Evolutionary conservation across 2,797 vertebrate genomes (phyloP).

Genomic region (Sphaeramia orbicularis): DNA sequence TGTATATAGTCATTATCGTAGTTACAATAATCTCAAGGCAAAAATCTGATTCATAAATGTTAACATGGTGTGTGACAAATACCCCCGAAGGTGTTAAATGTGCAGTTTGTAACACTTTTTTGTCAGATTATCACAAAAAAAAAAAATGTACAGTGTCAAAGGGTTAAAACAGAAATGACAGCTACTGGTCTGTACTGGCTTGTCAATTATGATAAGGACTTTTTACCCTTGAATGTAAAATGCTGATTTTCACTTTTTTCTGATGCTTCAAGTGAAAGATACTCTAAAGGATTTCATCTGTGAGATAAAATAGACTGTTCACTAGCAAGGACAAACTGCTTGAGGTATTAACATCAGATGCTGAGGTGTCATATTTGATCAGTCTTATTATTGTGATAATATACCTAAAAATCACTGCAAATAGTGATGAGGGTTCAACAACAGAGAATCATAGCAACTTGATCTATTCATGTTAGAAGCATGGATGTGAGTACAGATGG

Average conservation of each 20-base stretch:
- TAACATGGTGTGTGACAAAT: background rate
- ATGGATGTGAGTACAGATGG: no score
- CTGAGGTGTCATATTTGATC: background rate
- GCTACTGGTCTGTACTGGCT: background rate
- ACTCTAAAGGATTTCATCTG: slow-evolving; percentile 7
- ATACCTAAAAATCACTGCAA: no score
- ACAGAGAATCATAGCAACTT: no score
- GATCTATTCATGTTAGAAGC: no score
- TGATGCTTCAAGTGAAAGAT: background rate
- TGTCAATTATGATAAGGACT: background rate
- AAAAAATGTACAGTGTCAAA: background rate
- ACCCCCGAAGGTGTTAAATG: no score
- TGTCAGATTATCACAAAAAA: no score
- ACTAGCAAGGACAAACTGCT: slow-evolving; percentile 12
- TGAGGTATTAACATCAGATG: slow-evolving; percentile 8
- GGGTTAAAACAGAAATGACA: background rate
- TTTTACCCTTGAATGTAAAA: no score
- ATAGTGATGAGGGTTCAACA: no score
- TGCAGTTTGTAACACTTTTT: no score
- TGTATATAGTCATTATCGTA: background rate
- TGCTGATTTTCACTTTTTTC: background rate
- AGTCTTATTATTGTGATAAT: no score
- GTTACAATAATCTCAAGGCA: background rate
- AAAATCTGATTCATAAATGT: background rate
- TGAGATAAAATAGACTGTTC: slow-evolving; percentile 1